Base-by-base conservation (phyloP, 1,140 invertebrate species). In the Drosophila kikkawai region DNA sequence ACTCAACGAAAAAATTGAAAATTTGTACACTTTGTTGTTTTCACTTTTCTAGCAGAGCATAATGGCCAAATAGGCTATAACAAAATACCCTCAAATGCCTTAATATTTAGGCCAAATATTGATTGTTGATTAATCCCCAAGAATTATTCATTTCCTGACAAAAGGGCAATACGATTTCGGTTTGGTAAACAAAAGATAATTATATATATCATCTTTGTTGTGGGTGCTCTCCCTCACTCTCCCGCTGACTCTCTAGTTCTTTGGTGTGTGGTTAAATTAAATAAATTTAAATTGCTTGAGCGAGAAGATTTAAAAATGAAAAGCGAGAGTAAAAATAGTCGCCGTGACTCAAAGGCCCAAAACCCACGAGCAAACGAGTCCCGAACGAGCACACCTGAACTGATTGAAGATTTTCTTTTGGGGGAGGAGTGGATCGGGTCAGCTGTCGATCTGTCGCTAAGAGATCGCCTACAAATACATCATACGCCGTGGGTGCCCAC, bases 251-350 rank as follows among this genome's bases (percentile, higher is more conserved):
- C 29, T 13, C 13, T 15, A 11, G 15, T 39, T 22, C 19, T 9
- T 26, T 2, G 26, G 66, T 79, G 76, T 87, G 51, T 50, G 55
- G 65, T 50, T 56, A 65, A 74, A 80, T 78, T 55, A 65, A 85
- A 87, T 83, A 83, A 74, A 67, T 85, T 75, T 45, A 63, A 79
- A 79, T 79, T 56, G 78, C 45, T 67, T 68, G 67, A 85, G 82
- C 79, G 79, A 70, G 77, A 66, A 73, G 58, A 66, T 59, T 51
- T 63, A 29, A 78, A 79, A 69, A 78, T 80, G 84, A 87, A 87
- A 88, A 88, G 61, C 80, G 74, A 84, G 85, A 87, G 84, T 88
- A 88, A 74, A 88, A 88, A 88, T 88, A 88, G 84, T 81, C 64
- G 56, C 59, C 74, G 66, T 88, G 84, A 88, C 82, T 88, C 85